A percentile compares a stretch with the other conserved stretches of the same genome.
Conservation (phyloP, 2,113 vertebrate genomes). For the Parus major region DNA sequence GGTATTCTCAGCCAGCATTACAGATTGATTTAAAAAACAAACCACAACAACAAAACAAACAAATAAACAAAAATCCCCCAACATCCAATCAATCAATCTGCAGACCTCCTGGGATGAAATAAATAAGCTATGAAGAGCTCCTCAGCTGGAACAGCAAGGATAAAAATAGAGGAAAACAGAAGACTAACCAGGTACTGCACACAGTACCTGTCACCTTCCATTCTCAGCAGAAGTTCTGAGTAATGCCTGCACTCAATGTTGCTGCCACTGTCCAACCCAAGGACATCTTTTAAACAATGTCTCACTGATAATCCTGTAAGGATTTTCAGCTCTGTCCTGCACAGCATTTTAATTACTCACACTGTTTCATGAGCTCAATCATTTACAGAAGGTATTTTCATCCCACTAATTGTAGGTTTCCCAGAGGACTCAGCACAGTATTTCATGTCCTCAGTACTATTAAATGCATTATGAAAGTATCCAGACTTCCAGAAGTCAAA, state of each 20-base stretch:
- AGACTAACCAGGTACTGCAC: background rate
- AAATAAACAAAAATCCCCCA: background rate
- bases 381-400: constrained; percentile 48
- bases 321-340: constrained; percentile 46
- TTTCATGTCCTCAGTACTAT: background rate
- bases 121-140: background rate
- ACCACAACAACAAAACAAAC: background rate
- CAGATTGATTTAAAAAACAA: background rate
- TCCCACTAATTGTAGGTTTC: constrained; percentile 30
- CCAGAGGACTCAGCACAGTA: constrained; percentile 7
- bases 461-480: constrained; percentile 3
- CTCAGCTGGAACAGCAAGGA: background rate
- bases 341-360: constrained; percentile 31
- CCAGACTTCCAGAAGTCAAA: background rate
- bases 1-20: background rate
- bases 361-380: constrained; percentile 33
- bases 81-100: background rate
- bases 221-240: background rate
- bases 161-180: background rate
- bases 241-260: background rate
- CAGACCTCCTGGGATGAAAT: background rate
- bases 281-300: constrained; percentile 27
- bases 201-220: background rate
- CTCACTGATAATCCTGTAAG: constrained; percentile 50
- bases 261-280: background rate